Evolutionary conservation across 2,888 invertebrate species (phyloP).

Genomic region (Mactromeris polynyma): DNA sequence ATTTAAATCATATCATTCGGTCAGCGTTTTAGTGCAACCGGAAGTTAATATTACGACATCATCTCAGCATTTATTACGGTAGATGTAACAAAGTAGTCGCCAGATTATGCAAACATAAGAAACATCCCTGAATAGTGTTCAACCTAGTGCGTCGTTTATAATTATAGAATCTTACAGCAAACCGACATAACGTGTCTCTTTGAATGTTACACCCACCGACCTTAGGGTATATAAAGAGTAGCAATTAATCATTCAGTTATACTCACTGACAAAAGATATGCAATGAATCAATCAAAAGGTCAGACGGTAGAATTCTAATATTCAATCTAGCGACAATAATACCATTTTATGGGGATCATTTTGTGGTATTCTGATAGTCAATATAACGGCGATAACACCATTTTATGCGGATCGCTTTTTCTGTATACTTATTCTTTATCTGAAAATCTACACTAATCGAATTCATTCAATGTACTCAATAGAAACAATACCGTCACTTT

Average conservation of each 20-base stretch:
- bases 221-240: constrained; percentile 45
- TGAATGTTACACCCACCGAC: constrained; percentile 49
- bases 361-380: constrained; percentile 22
- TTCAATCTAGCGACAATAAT: constrained; percentile 43
- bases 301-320: constrained; percentile 53
- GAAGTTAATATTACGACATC: constrained; percentile 22
- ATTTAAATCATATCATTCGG: background rate
- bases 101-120: constrained; percentile 2
- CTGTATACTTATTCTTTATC: constrained; percentile 38
- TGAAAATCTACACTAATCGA: constrained; percentile 51
- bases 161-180: background rate
- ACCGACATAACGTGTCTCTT: constrained; percentile 36
- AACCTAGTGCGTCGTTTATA: background rate
- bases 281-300: constrained; percentile 58
- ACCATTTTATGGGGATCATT: constrained; percentile 51
- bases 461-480: constrained; percentile 41
- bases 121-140: background rate
- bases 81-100: background rate
- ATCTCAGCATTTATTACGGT: background rate
- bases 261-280: constrained; percentile 33
- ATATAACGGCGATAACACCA: constrained; percentile 28
- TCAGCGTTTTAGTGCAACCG: constrained; percentile 4
- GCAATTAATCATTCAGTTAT: constrained; percentile 56
- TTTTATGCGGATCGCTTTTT: constrained; percentile 51
- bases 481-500: constrained; percentile 60